Evolutionary conservation across 2,888 invertebrate genomes (phyloP).

Genomic region (Drosophila differens): DNA sequence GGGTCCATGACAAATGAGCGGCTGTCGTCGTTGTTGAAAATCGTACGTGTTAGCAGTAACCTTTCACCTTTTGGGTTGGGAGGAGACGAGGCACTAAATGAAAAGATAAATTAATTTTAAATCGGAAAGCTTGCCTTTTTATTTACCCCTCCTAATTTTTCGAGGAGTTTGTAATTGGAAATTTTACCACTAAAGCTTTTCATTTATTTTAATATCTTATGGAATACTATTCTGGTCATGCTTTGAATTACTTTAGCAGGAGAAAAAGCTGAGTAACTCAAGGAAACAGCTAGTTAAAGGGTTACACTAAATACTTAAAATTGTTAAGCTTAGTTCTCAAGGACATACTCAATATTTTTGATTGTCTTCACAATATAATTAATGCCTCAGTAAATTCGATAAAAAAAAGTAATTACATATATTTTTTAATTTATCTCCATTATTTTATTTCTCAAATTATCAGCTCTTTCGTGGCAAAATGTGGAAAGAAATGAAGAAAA

Average conservation of each 20-base stretch:
- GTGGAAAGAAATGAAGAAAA: slow-evolving; percentile 1
- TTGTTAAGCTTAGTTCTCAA: not conserved
- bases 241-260: not conserved
- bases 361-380: not conserved
- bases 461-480: not conserved
- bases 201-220: not conserved
- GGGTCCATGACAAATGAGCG: slow-evolving; percentile 69
- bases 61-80: slow-evolving; percentile 22
- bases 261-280: not conserved
- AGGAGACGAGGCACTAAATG: not conserved
- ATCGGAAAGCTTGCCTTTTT: slow-evolving; percentile 1
- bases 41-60: slow-evolving; percentile 35
- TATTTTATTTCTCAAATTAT: not conserved
- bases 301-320: not conserved
- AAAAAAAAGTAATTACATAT: not conserved
- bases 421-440: not conserved
- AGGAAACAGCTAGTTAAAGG: not conserved
- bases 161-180: not conserved
- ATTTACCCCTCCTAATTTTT: not conserved
- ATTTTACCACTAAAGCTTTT: not conserved
- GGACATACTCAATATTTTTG: not conserved
- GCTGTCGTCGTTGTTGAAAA: slow-evolving; percentile 41
- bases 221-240: not conserved
- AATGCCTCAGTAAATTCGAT: not conserved
- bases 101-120: slow-evolving; percentile 4